Base-by-base conservation (phyloP, 1,140 invertebrate species). In the Hycleus phaleratus region DNA sequence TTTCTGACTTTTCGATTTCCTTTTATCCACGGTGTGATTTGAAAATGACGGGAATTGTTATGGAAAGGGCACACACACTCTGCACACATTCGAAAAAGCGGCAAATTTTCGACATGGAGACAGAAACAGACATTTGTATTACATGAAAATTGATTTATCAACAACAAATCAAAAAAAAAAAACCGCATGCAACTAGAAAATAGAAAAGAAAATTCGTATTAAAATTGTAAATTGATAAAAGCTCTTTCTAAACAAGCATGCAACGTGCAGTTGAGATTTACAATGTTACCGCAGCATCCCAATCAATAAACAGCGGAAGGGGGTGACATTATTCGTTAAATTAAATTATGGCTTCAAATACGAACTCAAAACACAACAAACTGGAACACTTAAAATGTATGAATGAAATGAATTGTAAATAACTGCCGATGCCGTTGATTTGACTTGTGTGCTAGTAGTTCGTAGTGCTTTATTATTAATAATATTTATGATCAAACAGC, bases 241-340 rank as follows among this genome's bases (percentile, higher is more conserved):
- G 2, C 32, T 4, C 7, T 32, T 5, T 32, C 7, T 32, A 5
- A 5, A 32, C 1, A 5, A 7, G 26, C 57, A 59, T 59, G 49
- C 57, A 38, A 18, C 57, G 52, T 59, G 57, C 57, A 46, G 12
- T 40, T 51, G 6, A 68, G 63, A 66, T 67, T 67, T 68, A 67
- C 62, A 67, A 66, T 68, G 63, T 70, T 68, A 66, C 67, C 64
- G 64, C 66, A 63, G 55, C 65, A 65, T 67, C 62, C 61, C 63
- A 64, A 56, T 62, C 46, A 56, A 58, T 56, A 32, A 58, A 62
- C 65, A 67, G 67, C 66, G 66, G 68, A 60, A 67, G 68, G 68
- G 68, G 68, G 63, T 49, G 49, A 49, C 48, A 49, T 39, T 46
- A 45, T 25, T 43, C 44, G 49, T 40, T 38, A 49, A 45, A 48